phyloP scores from a whole-genome alignment of 1,140 invertebrate genomes.

The Papilio helenus region DNA sequence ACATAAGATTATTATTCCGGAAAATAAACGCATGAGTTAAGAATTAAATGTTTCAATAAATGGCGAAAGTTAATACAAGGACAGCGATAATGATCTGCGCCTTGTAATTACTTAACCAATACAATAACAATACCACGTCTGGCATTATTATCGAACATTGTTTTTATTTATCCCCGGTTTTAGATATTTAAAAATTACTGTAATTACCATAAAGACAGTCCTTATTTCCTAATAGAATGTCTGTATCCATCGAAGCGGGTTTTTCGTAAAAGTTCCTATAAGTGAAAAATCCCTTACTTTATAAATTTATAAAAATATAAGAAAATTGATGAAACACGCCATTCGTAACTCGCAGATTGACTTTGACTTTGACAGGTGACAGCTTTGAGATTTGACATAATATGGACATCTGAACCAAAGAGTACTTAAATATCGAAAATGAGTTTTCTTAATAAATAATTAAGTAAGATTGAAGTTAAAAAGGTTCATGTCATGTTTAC shows the following conservation, averaged over 20 bases:
- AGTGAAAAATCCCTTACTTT: slow-evolving; percentile 34
- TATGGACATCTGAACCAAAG: too few relatives aligned
- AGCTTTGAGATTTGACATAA: not conserved
- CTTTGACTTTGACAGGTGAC: slow-evolving; percentile 21
- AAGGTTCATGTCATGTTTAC: too few relatives aligned
- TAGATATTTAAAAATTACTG: slow-evolving; percentile 45
- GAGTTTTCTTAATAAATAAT: too few relatives aligned
- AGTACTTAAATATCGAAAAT: too few relatives aligned
- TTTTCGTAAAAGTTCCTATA: slow-evolving; percentile 23
- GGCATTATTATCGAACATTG: slow-evolving; percentile 49
- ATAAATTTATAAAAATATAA: slow-evolving; percentile 33
- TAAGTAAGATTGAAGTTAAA: too few relatives aligned
- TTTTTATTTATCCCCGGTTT: slow-evolving; percentile 58
- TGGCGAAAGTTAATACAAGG: slow-evolving; percentile 35
- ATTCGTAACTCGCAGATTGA: not conserved
- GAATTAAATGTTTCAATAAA: not conserved
- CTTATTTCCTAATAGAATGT: slow-evolving; percentile 69
- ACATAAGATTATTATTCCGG: not conserved
- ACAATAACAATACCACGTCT: slow-evolving; percentile 26
- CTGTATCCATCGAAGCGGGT: slow-evolving; percentile 67
- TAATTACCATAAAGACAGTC: slow-evolving; percentile 70
- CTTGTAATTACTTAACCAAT: slow-evolving; percentile 25
- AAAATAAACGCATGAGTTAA: not conserved
- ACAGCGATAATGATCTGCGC: not conserved
- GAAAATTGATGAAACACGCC: slow-evolving; percentile 2